Evolutionary conservation across 2,113 vertebrate genomes (phyloP).

Genomic region (Ellobius talpinus): DNA sequence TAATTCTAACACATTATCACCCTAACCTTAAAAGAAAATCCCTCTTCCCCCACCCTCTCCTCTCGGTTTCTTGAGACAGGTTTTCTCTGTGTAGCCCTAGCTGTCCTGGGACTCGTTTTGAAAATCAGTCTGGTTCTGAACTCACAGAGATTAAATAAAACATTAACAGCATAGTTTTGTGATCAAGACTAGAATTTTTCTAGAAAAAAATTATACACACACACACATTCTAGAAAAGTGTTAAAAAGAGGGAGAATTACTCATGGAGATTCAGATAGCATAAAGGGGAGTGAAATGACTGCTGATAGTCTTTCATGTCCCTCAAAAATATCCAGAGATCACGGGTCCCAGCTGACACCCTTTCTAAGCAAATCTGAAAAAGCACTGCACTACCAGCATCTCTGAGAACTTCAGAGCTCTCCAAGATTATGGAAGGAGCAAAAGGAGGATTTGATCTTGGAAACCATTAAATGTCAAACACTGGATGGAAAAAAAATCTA

Average conservation of each 20-base stretch:
- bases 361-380: slow-evolving; percentile 28
- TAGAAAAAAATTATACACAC: not conserved
- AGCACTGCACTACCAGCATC: not conserved
- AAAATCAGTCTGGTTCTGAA: not conserved
- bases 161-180: not conserved
- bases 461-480: not conserved
- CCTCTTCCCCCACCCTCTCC: rapidly evolving
- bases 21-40: not conserved
- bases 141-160: not conserved
- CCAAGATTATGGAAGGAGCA: not conserved
- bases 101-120: not conserved
- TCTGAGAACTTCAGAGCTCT: not conserved
- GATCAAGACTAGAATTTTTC: not conserved
- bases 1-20: not conserved
- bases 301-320: not conserved
- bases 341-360: not conserved
- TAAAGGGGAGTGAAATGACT: not conserved
- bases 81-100: not conserved
- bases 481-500: not conserved
- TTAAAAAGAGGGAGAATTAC: not conserved
- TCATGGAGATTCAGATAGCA: not conserved
- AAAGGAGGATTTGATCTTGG: not conserved
- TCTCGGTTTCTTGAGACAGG: not conserved
- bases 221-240: not conserved
- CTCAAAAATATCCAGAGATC: not conserved